Conservation (phyloP, 2,888 invertebrate species). For the Bursaphelenchus okinawaensis region DNA sequence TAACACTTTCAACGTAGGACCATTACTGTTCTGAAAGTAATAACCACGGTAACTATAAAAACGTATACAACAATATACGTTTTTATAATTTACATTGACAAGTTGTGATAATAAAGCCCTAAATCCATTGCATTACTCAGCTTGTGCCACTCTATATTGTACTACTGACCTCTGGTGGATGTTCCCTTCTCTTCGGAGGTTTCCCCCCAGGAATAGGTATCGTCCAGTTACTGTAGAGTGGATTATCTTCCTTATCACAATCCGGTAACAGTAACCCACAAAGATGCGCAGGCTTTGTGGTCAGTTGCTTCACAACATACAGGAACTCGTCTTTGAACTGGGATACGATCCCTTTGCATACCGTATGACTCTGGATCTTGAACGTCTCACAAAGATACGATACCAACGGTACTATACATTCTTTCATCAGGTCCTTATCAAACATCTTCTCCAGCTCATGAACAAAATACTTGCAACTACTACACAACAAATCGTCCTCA, state of each 20-base stretch:
- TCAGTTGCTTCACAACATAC: constrained; percentile 40
- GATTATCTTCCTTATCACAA: constrained; percentile 40
- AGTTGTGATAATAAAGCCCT: too few species aligned
- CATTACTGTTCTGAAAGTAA: background rate
- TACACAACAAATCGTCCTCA: background rate
- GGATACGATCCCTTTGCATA: constrained; percentile 37
- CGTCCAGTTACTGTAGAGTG: constrained; percentile 38
- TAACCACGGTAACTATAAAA: too few species aligned
- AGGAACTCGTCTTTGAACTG: constrained; percentile 47
- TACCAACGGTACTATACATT: constrained; percentile 24
- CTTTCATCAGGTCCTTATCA: constrained; percentile 35
- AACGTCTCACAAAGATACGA: constrained; percentile 34
- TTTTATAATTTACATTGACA: too few species aligned
- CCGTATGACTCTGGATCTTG: constrained; percentile 40
- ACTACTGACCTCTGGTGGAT: constrained; percentile 12
- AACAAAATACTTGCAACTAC: background rate
- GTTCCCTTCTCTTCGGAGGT: constrained; percentile 31
- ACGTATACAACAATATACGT: too few species aligned
- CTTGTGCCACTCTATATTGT: constrained; percentile 1
- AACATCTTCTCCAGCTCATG: constrained; percentile 29
- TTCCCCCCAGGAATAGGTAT: constrained; percentile 39
- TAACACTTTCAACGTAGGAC: constrained; percentile 23
- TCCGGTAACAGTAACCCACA: constrained; percentile 43
- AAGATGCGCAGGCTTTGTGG: constrained; percentile 40
- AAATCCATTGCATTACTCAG: too few species aligned